A percentile compares a stretch with the other conserved stretches of the same genome.
These are phyloP conservation scores for Alloplasta piceator DNA, from an alignment of 2,888 invertebrate genomes.

Conservation along the genomic window DNA sequence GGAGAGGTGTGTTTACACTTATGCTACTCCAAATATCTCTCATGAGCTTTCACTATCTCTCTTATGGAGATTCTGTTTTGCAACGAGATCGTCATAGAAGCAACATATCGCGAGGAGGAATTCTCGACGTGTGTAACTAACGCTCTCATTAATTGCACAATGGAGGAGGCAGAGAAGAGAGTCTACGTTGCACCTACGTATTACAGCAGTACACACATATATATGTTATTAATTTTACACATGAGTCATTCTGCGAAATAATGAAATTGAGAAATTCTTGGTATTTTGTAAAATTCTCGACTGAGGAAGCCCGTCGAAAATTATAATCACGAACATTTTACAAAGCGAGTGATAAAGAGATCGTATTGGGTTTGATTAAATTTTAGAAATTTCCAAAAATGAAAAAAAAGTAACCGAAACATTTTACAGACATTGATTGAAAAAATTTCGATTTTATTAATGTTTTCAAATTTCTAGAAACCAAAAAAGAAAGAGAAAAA, in stretches of 20 bases:
- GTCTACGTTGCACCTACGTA: slow-evolving; percentile 26
- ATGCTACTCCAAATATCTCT: slow-evolving; percentile 39
- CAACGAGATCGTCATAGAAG: slow-evolving; percentile 39
- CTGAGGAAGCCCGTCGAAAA: no score
- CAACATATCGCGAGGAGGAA: slow-evolving; percentile 7
- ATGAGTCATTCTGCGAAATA: neutral
- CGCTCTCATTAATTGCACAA: slow-evolving; percentile 70
- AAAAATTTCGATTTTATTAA: no score
- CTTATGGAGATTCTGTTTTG: slow-evolving; percentile 47
- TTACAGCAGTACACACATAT: slow-evolving; percentile 1
- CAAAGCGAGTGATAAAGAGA: no score
- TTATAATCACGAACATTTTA: no score
- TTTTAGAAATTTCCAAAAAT: no score
- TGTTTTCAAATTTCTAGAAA: no score
- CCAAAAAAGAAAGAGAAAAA: no score
- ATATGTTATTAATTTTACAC: neutral
- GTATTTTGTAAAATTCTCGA: no score
- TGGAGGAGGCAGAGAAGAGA: slow-evolving; percentile 48
- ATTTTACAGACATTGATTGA: no score
- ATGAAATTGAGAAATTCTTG: no score
- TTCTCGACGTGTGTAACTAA: slow-evolving; percentile 54
- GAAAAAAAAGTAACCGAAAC: no score
- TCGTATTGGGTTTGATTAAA: no score
- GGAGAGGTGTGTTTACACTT: slow-evolving; percentile 2
- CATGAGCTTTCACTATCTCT: slow-evolving; percentile 62